Evolutionary conservation across 2,113 vertebrate species (phyloP).

Genomic region (Nerophis lumbriciformis): DNA sequence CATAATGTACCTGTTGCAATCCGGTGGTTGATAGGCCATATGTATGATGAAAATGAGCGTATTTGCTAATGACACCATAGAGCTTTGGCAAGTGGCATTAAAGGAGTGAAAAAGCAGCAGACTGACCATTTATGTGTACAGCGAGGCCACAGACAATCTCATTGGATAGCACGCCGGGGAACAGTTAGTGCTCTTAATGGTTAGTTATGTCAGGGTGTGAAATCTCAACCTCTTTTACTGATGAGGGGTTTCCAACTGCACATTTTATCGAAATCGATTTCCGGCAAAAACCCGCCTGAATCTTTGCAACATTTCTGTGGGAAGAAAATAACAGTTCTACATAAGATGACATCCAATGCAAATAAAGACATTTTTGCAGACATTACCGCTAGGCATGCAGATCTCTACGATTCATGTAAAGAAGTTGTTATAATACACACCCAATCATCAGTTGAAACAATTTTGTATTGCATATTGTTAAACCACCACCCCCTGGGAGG

Average conservation of each 20-base stretch:
- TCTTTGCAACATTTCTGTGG: slow-evolving; percentile 5
- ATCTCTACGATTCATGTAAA: no score
- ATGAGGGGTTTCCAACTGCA: slow-evolving; percentile 15
- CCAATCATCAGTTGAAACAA: no score
- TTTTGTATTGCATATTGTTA: no score
- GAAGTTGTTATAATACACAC: no score
- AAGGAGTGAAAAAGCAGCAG: slow-evolving; percentile 30
- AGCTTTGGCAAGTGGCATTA: slow-evolving; percentile 22
- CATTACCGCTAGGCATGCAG: no score
- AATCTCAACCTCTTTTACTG: slow-evolving; percentile 24
- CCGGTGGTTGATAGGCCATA: neutral
- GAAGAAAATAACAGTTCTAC: neutral
- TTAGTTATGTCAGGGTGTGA: slow-evolving; percentile 39
- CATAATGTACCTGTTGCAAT: neutral
- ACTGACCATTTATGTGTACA: slow-evolving; percentile 24
- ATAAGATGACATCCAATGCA: no score
- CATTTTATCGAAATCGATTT: slow-evolving; percentile 15
- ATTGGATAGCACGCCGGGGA: slow-evolving; percentile 36
- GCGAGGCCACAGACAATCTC: slow-evolving; percentile 38
- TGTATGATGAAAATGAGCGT: slow-evolving; percentile 3
- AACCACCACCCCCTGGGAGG: no score
- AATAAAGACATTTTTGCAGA: neutral
- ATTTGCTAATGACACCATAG: slow-evolving; percentile 10
- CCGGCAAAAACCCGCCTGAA: neutral
- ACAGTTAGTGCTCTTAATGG: slow-evolving; percentile 39